Percentiles rank a stretch among this genome's conserved stretches.
These are phyloP conservation scores for Eublepharis macularius DNA, from an alignment of 2,113 vertebrate species.

Conservation along the genomic window DNA sequence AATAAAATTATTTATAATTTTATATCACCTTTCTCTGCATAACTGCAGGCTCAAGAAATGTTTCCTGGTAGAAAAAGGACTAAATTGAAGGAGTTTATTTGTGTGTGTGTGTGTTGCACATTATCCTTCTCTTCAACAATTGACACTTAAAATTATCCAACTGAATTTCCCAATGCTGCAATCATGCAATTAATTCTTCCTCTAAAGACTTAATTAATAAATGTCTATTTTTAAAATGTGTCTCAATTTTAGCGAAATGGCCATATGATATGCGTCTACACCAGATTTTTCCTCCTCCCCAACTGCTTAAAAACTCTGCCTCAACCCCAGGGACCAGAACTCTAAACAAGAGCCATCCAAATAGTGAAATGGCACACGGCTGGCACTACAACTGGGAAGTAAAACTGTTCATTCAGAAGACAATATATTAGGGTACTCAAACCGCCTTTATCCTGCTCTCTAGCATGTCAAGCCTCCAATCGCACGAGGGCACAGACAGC, in stretches of 20 bases:
- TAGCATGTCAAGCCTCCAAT: neutral
- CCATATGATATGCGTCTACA: neutral
- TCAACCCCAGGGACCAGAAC: neutral
- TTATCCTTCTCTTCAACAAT: neutral
- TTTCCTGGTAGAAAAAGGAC: too few species aligned
- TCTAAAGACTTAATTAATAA: neutral
- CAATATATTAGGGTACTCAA: neutral
- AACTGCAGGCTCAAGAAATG: too few species aligned
- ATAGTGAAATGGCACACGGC: neutral
- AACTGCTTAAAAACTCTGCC: neutral
- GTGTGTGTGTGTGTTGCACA: neutral
- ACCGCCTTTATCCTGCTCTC: neutral
- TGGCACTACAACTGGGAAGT: too few species aligned
- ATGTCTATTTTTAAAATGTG: constrained; percentile 51
- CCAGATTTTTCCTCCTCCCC: neutral
- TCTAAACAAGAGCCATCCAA: neutral
- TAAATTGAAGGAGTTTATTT: too few species aligned
- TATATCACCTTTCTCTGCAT: too few species aligned
- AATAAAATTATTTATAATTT: too few species aligned
- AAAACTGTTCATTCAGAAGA: neutral
- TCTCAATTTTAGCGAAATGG: constrained; percentile 30
- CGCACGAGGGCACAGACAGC: neutral
- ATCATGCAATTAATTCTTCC: constrained; percentile 4
- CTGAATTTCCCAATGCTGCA: neutral
- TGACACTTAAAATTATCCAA: neutral